phyloP scores from a whole-genome alignment of 2,888 invertebrate species.

The Stegana nigrithorax region DNA sequence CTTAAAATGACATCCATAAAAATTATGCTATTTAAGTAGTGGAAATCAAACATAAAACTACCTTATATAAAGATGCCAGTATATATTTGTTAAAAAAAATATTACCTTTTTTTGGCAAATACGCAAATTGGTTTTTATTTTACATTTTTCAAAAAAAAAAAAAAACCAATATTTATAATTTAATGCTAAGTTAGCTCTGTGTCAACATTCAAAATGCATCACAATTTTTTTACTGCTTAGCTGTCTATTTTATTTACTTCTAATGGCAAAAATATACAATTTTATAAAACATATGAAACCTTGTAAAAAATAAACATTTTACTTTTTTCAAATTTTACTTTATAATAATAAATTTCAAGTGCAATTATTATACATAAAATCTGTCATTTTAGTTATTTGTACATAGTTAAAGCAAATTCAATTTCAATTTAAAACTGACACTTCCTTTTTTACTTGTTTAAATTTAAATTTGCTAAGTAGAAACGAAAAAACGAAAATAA shows the following conservation, averaged over 20 bases:
- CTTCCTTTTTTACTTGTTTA: too few species aligned
- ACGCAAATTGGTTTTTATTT: conserved; percentile 7
- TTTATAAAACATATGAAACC: too few species aligned
- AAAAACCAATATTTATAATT: too few species aligned
- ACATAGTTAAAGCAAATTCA: conserved; percentile 10
- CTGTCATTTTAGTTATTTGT: conserved; percentile 29
- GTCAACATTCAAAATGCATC: neutral
- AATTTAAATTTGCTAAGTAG: too few species aligned
- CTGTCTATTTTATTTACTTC: neutral
- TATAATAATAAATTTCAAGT: conserved; percentile 32
- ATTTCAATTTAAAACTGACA: neutral
- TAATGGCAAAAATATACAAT: neutral
- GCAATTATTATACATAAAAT: too few species aligned
- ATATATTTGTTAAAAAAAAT: neutral
- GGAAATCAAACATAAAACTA: neutral
- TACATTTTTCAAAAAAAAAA: neutral
- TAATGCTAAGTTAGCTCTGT: too few species aligned
- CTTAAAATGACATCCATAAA: conserved; percentile 21
- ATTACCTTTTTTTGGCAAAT: conserved; percentile 5
- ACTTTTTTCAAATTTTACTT: conserved; percentile 27
- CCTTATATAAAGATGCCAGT: neutral
- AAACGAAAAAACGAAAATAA: too few species aligned
- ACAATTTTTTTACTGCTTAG: neutral
- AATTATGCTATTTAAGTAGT: too few species aligned
- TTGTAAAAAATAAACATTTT: too few species aligned